phyloP scores from a whole-genome alignment of 2,113 vertebrate genomes.

The Columba janthina region DNA sequence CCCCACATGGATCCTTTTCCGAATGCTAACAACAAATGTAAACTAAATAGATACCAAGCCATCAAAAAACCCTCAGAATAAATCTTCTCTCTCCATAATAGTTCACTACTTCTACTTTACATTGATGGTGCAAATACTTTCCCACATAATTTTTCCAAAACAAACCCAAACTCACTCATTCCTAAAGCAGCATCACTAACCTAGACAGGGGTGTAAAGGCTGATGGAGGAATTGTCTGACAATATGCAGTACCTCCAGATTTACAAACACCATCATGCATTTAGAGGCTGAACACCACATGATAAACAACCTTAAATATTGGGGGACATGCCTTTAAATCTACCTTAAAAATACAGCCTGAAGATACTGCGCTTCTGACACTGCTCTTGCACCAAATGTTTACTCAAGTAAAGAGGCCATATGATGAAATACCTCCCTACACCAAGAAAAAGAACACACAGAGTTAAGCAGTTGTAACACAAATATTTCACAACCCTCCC shows the following conservation, averaged over 20 bases:
- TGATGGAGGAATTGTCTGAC: neutral
- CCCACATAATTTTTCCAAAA: neutral
- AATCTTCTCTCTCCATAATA: neutral
- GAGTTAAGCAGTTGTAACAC: neutral
- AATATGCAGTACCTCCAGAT: neutral
- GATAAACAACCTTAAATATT: neutral
- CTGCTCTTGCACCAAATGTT: neutral
- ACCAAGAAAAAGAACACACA: neutral
- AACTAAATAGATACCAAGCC: neutral
- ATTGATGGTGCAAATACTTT: neutral
- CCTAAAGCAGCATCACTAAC: neutral
- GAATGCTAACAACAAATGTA: neutral
- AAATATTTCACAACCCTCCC: neutral
- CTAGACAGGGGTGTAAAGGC: fast-evolving
- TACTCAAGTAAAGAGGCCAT: neutral
- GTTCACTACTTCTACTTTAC: neutral
- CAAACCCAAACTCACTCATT: neutral
- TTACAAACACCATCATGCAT: neutral
- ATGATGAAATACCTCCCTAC: neutral
- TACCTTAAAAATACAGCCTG: neutral
- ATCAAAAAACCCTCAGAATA: neutral
- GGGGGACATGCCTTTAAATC: neutral
- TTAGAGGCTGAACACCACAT: neutral
- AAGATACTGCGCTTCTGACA: neutral
- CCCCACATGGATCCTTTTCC: neutral